Base-by-base conservation (phyloP, 1,140 invertebrate genomes). In the Orchestia grillus region DNA sequence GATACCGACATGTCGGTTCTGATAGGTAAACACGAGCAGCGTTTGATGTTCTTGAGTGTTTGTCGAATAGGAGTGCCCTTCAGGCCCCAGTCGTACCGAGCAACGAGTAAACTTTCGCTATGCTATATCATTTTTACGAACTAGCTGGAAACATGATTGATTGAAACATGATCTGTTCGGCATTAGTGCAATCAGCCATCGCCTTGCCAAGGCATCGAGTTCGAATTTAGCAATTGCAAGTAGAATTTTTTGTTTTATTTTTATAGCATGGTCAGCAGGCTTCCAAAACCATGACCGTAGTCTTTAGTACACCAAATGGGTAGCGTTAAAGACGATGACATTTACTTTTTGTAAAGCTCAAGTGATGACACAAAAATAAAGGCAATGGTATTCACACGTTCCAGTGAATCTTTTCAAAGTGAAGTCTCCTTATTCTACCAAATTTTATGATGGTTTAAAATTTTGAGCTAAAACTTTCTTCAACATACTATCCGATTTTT, bases 1-100 rank as follows among this genome's bases (percentile, higher is more conserved):
- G 88, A 90, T 90, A 90, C 88, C 88, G 88, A 90, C 88, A 90
- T 90, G 88, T 90, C 88, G 88, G 88, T 90, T 90, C 88, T 90
- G 88, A 90, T 90, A 90, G 36, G 88, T 90, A 90, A 90, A 90
- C 88, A 90, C 88, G 42, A 42, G 88, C 88, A 42, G 88, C 88
- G 88, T 90, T 90, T 90, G 88, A 90, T 90, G 88, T 42, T 42
- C 41, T 90, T 41, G n/a, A 42, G 88, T 90, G 88, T 90, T 90
- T 90, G 43, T 44, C n/a, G n/a, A 42, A 44, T 44, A 90, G 88
- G 88, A 90, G 88, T 90, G 88, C 41, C 88, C 88, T 41, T 90
- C 88, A 77, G 28, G 62, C 11, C 62, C 11, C 62, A 36, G 62
- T 77, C 62, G 62, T 77, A 77, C 62, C 62, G 36, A 28, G 28